Evolutionary conservation across 2,113 vertebrate genomes (phyloP), one percentile per base, ranked within the genome.

Genomic region (Chrysemys picta): DNA sequence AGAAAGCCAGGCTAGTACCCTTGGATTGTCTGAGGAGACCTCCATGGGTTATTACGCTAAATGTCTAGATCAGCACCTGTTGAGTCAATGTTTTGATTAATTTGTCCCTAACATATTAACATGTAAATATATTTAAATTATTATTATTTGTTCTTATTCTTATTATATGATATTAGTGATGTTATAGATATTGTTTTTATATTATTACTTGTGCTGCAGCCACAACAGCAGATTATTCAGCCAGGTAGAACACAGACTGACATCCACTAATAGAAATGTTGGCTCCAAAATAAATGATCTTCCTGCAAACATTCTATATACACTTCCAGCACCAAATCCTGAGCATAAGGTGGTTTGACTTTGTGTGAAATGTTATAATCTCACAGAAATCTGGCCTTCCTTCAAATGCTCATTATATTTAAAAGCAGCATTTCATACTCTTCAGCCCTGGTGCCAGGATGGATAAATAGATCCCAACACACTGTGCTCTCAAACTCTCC

Each of bases 101-200:
- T 57, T 1, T 78, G 76, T 79, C 91, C 79, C 52, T 93, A 76
- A 96, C 97, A 90, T 88, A 88, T 89, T 88, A 82, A 62, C 45
- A 82, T 24, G 7, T 2, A 93, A 93, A 45, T 24, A 21, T 31
- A 52, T 80, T 82, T 92, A 16, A 82, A 62, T 17, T 72, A 10
- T 53, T 45, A 14, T 62, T 86, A 10, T 31, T 42, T 80, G 25
- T 38, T 35, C 31, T 12, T 24, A 47, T 4, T 69, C 62, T 56
- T 31, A 27, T 84, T 59, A 42, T 49, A 35, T 9, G 3, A 19
- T 65, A 62, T 31, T 62, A 69, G 8, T 69, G 65, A 19, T 69
- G 8, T 38, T 69, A 69, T 21, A 69, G 35, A 69, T n/a, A 35
- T 19, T 54, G 27, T 24, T 86, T 13, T 76, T 81, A 59, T 42